Base-by-base conservation (phyloP, 2,113 vertebrate species). In the Grammomys surdaster region DNA sequence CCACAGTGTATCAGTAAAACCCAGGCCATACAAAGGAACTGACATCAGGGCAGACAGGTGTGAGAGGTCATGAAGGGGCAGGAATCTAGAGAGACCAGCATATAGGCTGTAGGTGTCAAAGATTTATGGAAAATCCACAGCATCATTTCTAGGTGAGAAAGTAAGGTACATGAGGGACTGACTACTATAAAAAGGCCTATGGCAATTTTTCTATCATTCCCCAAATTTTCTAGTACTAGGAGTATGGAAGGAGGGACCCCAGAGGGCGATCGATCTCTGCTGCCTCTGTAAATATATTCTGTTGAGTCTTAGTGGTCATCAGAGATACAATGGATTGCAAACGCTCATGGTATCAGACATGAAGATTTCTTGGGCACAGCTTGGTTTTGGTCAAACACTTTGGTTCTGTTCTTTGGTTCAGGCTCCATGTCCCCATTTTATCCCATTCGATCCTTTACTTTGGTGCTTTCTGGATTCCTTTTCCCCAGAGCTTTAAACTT, bases 281-380 rank as follows among this genome's bases (percentile, higher is more conserved):
- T 10, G 20, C 46, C 82, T 54, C 36, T n/a, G 54, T 20, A 36
- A 58, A 31, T 54, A 7, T 11, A 28, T 12, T 40, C 1, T 58
- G 31, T n/a, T 36, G 24, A 8, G 54, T 36, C 13, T 78, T 48
- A 54, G 36, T n/a, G 63, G 86, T 2, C 10, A 0, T 63, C 24
- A 33, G 22, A 72, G 43, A 88, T 54, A 14, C 1, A 24, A n/a
- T 43, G 60, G 19, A 58, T 46, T 2, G 2, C 56, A n/a, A 19
- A 70, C 13, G 14, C 28, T 1, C 11, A 40, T 0, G 0, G 14
- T 60, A 10, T 5, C n/a, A 58, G 56, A 65, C 17, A 86, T 46
- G 11, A 75, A 46, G 24, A 14, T 13, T 46, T 77, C 54, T 31
- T 10, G 8, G 20, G 63, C 28, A 56, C 51, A 22, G 22, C 43